Evolutionary conservation across 2,888 invertebrate species (phyloP).

Genomic region (Melitaea athalia): DNA sequence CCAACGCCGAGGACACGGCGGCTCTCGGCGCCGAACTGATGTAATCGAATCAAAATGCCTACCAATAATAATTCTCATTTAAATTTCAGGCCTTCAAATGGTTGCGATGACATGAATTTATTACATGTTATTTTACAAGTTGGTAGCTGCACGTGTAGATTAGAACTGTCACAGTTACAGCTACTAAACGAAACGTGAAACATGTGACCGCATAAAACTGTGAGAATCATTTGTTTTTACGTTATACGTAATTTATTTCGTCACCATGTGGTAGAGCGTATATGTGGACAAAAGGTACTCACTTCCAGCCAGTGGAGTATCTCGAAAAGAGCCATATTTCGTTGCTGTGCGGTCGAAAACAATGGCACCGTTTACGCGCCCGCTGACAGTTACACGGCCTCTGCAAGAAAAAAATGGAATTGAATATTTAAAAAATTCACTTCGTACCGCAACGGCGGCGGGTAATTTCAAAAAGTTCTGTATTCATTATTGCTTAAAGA

Average conservation of each 20-base stretch:
- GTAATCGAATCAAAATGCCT: constrained; percentile 63
- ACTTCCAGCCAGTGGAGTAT: constrained; percentile 98
- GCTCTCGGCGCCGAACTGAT: constrained; percentile 64
- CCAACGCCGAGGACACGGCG: constrained; percentile 56
- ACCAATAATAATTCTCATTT: constrained; percentile 69
- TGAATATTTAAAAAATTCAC: constrained; percentile 41
- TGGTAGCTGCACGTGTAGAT: constrained; percentile 59
- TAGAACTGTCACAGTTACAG: constrained; percentile 52
- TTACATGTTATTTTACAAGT: constrained; percentile 45
- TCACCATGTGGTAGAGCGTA: constrained; percentile 34
- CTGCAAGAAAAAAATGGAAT: constrained; percentile 77
- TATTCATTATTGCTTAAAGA: constrained; percentile 31
- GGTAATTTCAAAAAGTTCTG: constrained; percentile 6
- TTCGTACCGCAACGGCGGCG: background rate
- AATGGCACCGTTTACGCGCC: constrained; percentile 93
- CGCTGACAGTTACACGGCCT: constrained; percentile 96
- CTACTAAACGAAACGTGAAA: constrained; percentile 38
- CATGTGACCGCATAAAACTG: constrained; percentile 50
- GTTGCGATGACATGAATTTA: constrained; percentile 63
- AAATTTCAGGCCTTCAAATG: constrained; percentile 64
- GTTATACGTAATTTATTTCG: constrained; percentile 42
- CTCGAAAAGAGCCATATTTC: constrained; percentile 99
- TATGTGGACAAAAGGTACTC: constrained; percentile 58
- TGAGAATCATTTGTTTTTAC: constrained; percentile 50
- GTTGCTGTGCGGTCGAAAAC: constrained; percentile 94